Base-by-base conservation (phyloP, 2,888 invertebrate genomes). In the Monopis laevigella region DNA sequence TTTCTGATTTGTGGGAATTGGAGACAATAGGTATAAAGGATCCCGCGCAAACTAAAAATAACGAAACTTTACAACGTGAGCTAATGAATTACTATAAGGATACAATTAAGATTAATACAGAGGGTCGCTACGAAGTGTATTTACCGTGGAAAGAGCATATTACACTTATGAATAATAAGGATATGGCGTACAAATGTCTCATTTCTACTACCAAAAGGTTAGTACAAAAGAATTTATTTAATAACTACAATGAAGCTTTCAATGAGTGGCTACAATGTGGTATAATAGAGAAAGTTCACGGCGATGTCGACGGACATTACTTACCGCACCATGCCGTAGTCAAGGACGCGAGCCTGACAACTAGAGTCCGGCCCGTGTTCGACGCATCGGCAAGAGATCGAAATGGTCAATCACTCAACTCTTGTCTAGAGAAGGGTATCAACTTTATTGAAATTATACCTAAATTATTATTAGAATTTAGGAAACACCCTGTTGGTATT, bases 321-420 rank as follows among this genome's bases (percentile, higher is more conserved):
- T 41, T 54, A 10, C 52, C 51, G 12, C 56, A 58, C 44, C 51
- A 51, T 28, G 49, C 49, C 10, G 51, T 58, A 2, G 41, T 52
- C 6, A 48, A 50, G 16, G 46, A 48, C 1, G 36, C 45, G 8
- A 53, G 51, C 39, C 32, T 47, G 5, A 55, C 53, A 2, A 53
- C 56, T 1, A 53, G 51, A 38, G 40, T 55, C 2, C 36, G 58
- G n/a, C 54, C 57, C 1, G 55, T 59, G 1, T 55, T 56, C 45
- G 51, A 58, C 32, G 55, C 54, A 11, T 55, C 54, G 8, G 44
- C 49, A 3, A 41, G 41, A 40, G 45, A 50, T 5, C 29, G 35
- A 1, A 34, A 43, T 1, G 50, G 49, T 1, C 18, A 45, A 1
- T 58, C 58, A 3, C 41, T 62, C 3, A 64, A 62, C 40, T 50